Percentiles rank a stretch among this genome's conserved stretches.
Conservation (phyloP, 2,797 vertebrate species). For the Poecilia gillii region DNA sequence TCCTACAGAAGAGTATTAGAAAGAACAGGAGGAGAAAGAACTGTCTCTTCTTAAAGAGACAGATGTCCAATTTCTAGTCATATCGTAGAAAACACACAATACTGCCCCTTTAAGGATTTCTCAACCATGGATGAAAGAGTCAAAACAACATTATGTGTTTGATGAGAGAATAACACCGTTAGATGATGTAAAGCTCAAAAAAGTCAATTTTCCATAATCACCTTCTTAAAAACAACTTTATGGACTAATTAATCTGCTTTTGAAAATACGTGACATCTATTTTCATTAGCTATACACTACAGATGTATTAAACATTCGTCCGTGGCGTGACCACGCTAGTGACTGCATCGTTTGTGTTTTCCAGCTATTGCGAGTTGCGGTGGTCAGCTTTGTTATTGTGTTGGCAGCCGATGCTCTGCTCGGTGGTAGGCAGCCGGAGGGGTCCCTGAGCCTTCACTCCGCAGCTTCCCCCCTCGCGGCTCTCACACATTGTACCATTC, state of each 20-base stretch:
- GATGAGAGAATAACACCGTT: no score
- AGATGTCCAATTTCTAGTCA: no score
- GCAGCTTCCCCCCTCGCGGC: slow-evolving; percentile 56
- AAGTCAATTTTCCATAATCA: neutral
- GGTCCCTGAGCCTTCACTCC: slow-evolving; percentile 55
- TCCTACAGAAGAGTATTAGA: no score
- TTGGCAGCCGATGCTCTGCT: slow-evolving; percentile 37
- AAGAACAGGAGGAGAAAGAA: no score
- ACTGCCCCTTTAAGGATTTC: no score
- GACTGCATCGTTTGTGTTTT: neutral
- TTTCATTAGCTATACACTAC: neutral
- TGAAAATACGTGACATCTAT: neutral
- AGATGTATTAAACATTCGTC: neutral
- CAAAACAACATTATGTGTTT: no score
- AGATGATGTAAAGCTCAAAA: neutral
- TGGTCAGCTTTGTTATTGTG: slow-evolving; percentile 39
- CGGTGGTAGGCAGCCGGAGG: slow-evolving; percentile 49
- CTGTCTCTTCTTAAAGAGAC: no score
- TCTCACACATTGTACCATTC: slow-evolving; percentile 73
- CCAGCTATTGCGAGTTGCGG: neutral
- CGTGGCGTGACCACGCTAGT: neutral
- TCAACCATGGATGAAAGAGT: no score
- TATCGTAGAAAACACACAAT: no score
- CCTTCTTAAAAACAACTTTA: neutral
- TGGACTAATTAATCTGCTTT: neutral